Percentiles rank a stretch among this genome's conserved stretches.
These are phyloP conservation scores for Drosophila setosimentum DNA, from an alignment of 2,888 invertebrate species.

Conservation along the genomic window DNA sequence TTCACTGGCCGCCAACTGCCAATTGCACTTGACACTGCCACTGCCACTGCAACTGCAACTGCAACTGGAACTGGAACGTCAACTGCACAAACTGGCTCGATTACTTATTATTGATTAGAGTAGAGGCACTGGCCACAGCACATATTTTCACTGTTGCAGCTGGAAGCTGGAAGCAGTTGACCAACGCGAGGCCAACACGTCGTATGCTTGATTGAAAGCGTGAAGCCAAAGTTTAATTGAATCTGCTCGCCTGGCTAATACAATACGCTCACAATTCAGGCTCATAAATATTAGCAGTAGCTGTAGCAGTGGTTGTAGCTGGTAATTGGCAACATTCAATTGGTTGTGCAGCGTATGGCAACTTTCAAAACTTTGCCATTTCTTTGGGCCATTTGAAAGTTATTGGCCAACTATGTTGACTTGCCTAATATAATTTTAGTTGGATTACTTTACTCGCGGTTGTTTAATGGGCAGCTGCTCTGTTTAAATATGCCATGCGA, in stretches of 20 bases:
- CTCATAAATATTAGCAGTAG: constrained; percentile 1
- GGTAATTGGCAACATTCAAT: constrained; percentile 70
- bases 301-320: not conserved
- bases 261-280: constrained; percentile 36
- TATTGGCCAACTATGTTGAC: constrained; percentile 59
- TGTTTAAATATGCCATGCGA: not conserved
- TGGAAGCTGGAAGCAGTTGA: constrained; percentile 2
- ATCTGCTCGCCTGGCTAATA: constrained; percentile 48
- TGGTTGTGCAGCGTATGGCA: constrained; percentile 39
- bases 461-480: not conserved
- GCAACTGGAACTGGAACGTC: constrained; percentile 33
- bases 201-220: constrained; percentile 73
- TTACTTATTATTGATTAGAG: constrained; percentile 37
- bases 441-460: not conserved
- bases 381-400: constrained; percentile 65
- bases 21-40: constrained; percentile 71
- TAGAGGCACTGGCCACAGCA: constrained; percentile 1
- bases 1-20: constrained; percentile 59
- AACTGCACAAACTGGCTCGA: constrained; percentile 38
- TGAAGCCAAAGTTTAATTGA: constrained; percentile 79
- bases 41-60: constrained; percentile 25
- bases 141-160: constrained; percentile 70
- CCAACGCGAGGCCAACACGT: constrained; percentile 45
- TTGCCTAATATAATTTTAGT: constrained; percentile 16
- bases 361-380: constrained; percentile 76